Base-by-base conservation (phyloP, 1,140 invertebrate genomes). In the Drosophila sturtevanti region DNA sequence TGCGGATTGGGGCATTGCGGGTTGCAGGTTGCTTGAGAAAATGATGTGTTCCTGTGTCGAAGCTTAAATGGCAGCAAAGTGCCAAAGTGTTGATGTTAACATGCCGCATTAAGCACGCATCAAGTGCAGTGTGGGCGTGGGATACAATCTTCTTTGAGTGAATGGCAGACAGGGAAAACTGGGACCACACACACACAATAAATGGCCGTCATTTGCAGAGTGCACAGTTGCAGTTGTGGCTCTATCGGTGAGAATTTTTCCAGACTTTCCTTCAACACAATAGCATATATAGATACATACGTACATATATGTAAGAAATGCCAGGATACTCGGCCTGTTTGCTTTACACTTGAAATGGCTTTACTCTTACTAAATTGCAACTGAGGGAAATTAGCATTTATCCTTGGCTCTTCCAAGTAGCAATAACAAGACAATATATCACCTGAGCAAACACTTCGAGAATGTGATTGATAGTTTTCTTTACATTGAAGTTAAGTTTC, bases 101-200 rank as follows among this genome's bases (percentile, higher is more conserved):
- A 87, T 72, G 68, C 60, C 18, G 73, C 76, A 76, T 76, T 79
- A 87, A 79, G 63, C 65, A 75, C 77, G 80, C 84, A 82, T 87
- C 82, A 79, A 86, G 62, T 82, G 79, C 65, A 69, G 63, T 48
- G 58, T 74, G 24, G 72, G 41, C 37, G 52, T 18, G 59, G 37
- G 6, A 22, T 10, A 31, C 54, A 34, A 56, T 18, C 27, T 56
- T 34, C 27, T 56, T 55, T 65, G 61, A 77, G 68, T 77, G 72
- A 77, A 68, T 81, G 68, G 31, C 14, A 27, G 27, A 56, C 16
- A 27, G 22, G 22, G 27, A 18, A 56, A 16, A 16, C 27, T 18
- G 16, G 54, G 54, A 56, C 9, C 9, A 24, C 48, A 24, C 14
- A 27, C 21, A 31, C 21, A 62, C 65, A 77, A 74, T 74, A 63